Base-by-base conservation (phyloP, 2,888 invertebrate species). In the Sycophila texana region DNA sequence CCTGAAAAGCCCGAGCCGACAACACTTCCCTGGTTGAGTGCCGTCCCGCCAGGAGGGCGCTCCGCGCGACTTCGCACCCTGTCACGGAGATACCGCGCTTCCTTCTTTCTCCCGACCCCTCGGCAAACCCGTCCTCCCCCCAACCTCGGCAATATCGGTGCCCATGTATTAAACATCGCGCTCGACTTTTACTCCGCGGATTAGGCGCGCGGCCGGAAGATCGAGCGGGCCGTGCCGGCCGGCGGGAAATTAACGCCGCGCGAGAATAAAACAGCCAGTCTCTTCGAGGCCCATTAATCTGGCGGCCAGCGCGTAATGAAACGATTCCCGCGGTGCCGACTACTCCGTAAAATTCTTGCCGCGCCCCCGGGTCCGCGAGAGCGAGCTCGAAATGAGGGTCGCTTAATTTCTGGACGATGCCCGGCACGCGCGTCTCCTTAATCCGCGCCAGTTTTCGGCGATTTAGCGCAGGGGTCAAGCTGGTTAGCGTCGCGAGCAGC, bases 1-100 rank as follows among this genome's bases (percentile, higher is more conserved):
- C 89, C 88, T 89, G 90, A 90, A 90, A 90, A 89, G 89, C 89
- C 86, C 89, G 87, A 88, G 89, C 89, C 89, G 89, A 89, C 89
- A 89, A 87, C 87, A 87, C 87, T 88, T 87, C 86, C 87, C 87
- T 86, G 87, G 86, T 88, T 89, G 89, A 89, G 89, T 89, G 88
- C 89, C 87, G 89, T 88, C 87, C 89, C 87, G 83, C 86, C 83
- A 85, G 86, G 84, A 85, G 86, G 86, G 82, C 81, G 82, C n/a
- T n/a, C 53, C 53, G 53, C 53, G 74, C 80, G 85, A 88, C 88
- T 89, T 89, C 87, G 86, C 89, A 89, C 89, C 88, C 87, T 88
- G 88, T 87, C 89, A 88, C 87, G 85, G 86, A 88, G 88, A 89
- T 88, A 86, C 87, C 65, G 74, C 68, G 53, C 68, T 68, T 67